Evolutionary conservation across 2,888 invertebrate genomes (phyloP).

Genomic region (Xanthorhoe spadicearia): DNA sequence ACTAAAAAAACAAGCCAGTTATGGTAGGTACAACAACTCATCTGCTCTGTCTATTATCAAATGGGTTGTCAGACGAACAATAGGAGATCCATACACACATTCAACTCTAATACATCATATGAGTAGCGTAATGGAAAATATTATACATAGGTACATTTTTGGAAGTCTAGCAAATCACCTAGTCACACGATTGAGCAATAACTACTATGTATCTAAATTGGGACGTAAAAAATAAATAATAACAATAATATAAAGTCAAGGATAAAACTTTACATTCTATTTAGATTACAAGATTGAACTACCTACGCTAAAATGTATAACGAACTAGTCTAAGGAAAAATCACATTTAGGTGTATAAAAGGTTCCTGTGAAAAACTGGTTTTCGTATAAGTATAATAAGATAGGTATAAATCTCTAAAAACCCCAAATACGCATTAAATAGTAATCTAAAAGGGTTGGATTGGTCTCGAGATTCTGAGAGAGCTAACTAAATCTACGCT

Average conservation of each 20-base stretch:
- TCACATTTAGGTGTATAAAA: conserved; percentile 79
- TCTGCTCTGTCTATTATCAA: conserved; percentile 10
- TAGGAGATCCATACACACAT: background rate
- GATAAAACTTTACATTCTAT: conserved; percentile 51
- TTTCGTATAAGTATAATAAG: conserved; percentile 71
- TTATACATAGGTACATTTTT: conserved; percentile 28
- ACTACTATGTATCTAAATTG: conserved; percentile 57
- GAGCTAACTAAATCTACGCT: conserved; percentile 66
- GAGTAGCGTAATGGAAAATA: conserved; percentile 1
- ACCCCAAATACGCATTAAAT: conserved; percentile 67
- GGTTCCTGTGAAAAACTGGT: conserved; percentile 72
- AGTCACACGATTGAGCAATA: conserved; percentile 74
- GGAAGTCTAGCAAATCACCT: conserved; percentile 56
- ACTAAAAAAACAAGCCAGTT: background rate
- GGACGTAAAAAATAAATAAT: conserved; percentile 55
- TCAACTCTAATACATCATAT: too few relatives aligned
- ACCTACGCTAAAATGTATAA: conserved; percentile 67
- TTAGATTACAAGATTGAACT: conserved; percentile 55
- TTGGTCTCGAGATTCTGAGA: conserved; percentile 82
- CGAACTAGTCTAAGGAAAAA: conserved; percentile 71
- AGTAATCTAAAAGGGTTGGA: conserved; percentile 77
- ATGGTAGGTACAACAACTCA: background rate
- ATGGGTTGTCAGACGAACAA: conserved; percentile 1
- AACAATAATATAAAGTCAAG: conserved; percentile 37
- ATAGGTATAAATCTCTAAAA: conserved; percentile 78